Percentiles rank a stretch among this genome's conserved stretches.
phyloP scores from a whole-genome alignment of 1,140 invertebrate genomes.

The Brachionus calyciflorus region DNA sequence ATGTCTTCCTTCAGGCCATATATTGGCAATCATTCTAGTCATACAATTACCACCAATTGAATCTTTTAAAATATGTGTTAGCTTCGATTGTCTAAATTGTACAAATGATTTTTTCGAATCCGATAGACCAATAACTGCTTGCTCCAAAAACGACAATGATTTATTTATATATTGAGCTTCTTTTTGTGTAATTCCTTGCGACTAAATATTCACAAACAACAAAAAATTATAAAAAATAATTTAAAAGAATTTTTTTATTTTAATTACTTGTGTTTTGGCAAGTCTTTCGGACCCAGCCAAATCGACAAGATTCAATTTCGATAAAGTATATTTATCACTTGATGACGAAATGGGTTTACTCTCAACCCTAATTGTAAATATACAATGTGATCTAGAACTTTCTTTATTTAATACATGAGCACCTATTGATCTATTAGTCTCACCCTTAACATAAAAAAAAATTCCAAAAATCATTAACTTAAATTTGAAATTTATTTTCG shows the following conservation, averaged over 20 bases:
- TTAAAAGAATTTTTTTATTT: neutral
- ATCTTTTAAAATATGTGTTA: slow-evolving; percentile 60
- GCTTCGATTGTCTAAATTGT: slow-evolving; percentile 59
- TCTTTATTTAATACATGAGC: slow-evolving; percentile 57
- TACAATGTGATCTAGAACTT: slow-evolving; percentile 59
- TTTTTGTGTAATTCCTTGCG: slow-evolving; percentile 58
- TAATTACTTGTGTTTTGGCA: slow-evolving; percentile 56
- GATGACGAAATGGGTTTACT: slow-evolving; percentile 51
- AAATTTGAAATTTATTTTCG: too few species aligned
- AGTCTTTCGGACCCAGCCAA: slow-evolving; percentile 61
- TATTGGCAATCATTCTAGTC: slow-evolving; percentile 58
- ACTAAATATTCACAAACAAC: slow-evolving; percentile 53
- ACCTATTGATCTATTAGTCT: slow-evolving; percentile 60
- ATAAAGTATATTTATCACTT: slow-evolving; percentile 59
- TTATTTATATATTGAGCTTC: slow-evolving; percentile 61
- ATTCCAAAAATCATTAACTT: too few species aligned
- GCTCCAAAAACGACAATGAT: slow-evolving; percentile 59
- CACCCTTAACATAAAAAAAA: slow-evolving; percentile 53
- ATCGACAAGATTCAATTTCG: slow-evolving; percentile 62
- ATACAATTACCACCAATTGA: slow-evolving; percentile 59
- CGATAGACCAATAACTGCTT: slow-evolving; percentile 58
- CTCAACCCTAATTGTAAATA: slow-evolving; percentile 59
- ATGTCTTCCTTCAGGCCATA: slow-evolving; percentile 59
- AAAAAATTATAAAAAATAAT: neutral
- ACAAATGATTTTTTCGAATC: slow-evolving; percentile 53